A percentile compares a stretch with the other conserved stretches of the same genome.
Evolutionary conservation across 2,797 vertebrate species (phyloP).

Genomic region (Apogon talboti): DNA sequence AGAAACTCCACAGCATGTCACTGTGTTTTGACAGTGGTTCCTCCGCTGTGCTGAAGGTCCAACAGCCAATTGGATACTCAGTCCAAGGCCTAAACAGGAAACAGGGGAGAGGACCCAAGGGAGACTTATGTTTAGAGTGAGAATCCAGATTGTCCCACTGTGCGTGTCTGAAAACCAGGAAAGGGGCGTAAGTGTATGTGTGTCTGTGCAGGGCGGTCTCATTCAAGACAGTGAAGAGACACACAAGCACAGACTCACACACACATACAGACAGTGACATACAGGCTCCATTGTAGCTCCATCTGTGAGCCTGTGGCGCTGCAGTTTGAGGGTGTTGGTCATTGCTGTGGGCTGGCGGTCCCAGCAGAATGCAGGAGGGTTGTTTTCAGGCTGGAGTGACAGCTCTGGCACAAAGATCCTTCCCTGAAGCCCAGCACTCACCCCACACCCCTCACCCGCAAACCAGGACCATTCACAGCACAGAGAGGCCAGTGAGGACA

Average conservation of each 20-base stretch:
- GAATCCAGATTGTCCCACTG: slow-evolving; percentile 71
- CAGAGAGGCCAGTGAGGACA: slow-evolving; percentile 15
- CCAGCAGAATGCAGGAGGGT: slow-evolving; percentile 48
- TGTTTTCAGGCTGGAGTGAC: slow-evolving; percentile 52
- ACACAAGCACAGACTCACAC: slow-evolving; percentile 16
- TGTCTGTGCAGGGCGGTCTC: slow-evolving; percentile 23
- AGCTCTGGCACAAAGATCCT: slow-evolving; percentile 22
- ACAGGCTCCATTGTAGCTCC: slow-evolving; percentile 59
- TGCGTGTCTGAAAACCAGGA: slow-evolving; percentile 57
- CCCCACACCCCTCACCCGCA: not conserved
- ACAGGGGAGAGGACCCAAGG: slow-evolving; percentile 64
- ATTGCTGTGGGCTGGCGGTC: slow-evolving; percentile 9
- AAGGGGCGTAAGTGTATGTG: slow-evolving; percentile 49
- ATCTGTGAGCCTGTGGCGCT: slow-evolving; percentile 49
- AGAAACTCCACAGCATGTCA: slow-evolving; percentile 51
- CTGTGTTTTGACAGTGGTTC: slow-evolving; percentile 70
- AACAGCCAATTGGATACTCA: slow-evolving; percentile 51
- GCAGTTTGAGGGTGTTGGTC: slow-evolving; percentile 56
- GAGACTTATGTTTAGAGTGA: slow-evolving; percentile 70
- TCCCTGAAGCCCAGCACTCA: slow-evolving; percentile 6
- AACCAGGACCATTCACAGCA: not conserved
- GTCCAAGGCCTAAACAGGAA: slow-evolving; percentile 80
- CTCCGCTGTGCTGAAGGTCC: slow-evolving; percentile 22
- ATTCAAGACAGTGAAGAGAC: slow-evolving; percentile 31
- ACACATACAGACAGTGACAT: slow-evolving; percentile 35